These are phyloP conservation scores for Dendropsophus ebraccatus DNA, from an alignment of 2,113 vertebrate species.

Conservation along the genomic window DNA sequence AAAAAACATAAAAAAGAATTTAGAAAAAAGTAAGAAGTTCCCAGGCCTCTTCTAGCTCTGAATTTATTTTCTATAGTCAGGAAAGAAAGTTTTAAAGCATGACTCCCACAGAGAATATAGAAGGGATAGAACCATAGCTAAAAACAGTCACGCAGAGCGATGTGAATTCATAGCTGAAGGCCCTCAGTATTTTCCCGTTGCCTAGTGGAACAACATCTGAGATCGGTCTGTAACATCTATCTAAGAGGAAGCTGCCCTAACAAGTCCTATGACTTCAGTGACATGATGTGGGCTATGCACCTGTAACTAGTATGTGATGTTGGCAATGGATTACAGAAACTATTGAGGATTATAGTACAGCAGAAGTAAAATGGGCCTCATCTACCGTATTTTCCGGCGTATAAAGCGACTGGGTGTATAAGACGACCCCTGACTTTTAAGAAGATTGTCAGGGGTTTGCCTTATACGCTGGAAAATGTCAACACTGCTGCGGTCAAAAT, in stretches of 20 bases:
- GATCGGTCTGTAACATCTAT: not conserved
- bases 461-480: no score
- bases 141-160: not conserved
- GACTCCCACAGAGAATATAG: not conserved
- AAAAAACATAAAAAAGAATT: no score
- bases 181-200: not conserved
- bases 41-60: not conserved
- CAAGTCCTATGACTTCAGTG: not conserved
- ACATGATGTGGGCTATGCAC: not conserved
- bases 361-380: not conserved
- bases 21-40: not conserved
- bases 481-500: no score
- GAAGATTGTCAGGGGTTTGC: no score
- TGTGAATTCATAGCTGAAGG: not conserved
- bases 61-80: not conserved
- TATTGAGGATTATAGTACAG: not conserved
- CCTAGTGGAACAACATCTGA: not conserved
- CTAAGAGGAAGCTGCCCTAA: not conserved
- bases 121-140: not conserved
- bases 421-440: no score
- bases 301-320: no score
- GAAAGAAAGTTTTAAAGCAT: not conserved
- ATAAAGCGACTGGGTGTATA: no score
- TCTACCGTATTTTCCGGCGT: no score
- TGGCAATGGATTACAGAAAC: not conserved